Evolutionary conservation across 2,113 vertebrate genomes (phyloP), one percentile per base, ranked within the genome.

Genomic region (Forbesichthys papilliferus): DNA sequence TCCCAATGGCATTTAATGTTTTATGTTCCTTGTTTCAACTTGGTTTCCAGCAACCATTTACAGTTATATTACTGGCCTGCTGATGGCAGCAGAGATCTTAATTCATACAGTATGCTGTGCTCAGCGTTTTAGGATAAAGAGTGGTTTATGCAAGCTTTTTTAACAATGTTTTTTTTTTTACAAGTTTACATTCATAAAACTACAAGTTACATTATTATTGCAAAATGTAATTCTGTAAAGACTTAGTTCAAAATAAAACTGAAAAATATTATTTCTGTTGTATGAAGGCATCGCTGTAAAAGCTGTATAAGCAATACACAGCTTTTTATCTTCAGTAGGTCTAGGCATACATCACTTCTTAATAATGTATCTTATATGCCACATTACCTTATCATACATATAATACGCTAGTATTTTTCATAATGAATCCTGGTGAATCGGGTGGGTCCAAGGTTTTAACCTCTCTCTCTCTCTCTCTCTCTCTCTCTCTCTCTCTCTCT

Each of bases 71-170:
- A 56, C n/a, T 49, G 61, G 48, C 84, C 89, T 88, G 83, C 68
- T 78, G 86, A 69, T 81, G 88, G 86, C 88, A 18, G 81, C 76
- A 91, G 80, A 90, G 84, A 3, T 69, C 66, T 75, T 64, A 58
- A 46, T 42, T 83, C 73, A 42, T 68, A 6, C 53, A 9, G 18
- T 8, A 6, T 12, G 46, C 14, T 55, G 20, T 56, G n/a, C 3
- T 51, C 16, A 5, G 20, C 9, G 1, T 11, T 9, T 10, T 9
- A 58, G 4, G 27, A 66, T 42, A 49, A 52, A 3, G 20, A 20
- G 20, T 1, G 20, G 1, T 20, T 20, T 16, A 69, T n/a, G 5
- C 49, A 16, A n/a, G 8, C n/a, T 4, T 53, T 61, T 33, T 73
- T 6, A 10, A 52, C 46, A 8, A 20, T 48, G 63, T 71, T 65